Conservation (phyloP, 37 sponge, comb jelly and placozoan genomes). For the Oscarella lobularis region DNA sequence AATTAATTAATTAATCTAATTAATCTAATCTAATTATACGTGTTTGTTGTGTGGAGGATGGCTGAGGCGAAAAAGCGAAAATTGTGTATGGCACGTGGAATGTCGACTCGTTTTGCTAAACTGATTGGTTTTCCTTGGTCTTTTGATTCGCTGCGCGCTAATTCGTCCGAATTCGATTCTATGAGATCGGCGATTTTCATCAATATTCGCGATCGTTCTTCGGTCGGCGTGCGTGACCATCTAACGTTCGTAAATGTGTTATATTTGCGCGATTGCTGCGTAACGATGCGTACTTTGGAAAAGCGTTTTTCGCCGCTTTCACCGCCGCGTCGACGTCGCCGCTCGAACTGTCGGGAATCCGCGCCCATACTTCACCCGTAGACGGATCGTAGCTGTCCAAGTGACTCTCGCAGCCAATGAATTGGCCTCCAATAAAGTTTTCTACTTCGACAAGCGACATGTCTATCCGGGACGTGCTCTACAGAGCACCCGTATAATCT, state of each 20-base stretch:
- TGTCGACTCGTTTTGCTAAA: slow-evolving; percentile 64
- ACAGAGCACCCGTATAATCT: too few species aligned
- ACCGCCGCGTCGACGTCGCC: slow-evolving; percentile 64
- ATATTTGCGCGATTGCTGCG: too few species aligned
- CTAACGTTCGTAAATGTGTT: too few species aligned
- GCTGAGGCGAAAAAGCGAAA: slow-evolving; percentile 73
- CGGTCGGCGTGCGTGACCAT: slow-evolving; percentile 58
- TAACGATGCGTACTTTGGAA: slow-evolving; percentile 46
- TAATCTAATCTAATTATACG: too few species aligned
- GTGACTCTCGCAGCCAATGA: slow-evolving; percentile 37
- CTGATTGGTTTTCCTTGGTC: slow-evolving; percentile 87
- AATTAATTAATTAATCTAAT: too few species aligned
- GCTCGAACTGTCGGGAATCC: slow-evolving; percentile 58
- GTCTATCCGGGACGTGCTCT: too few species aligned
- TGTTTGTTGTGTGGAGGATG: slow-evolving; percentile 40
- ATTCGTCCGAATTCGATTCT: slow-evolving; percentile 50
- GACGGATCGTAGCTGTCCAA: slow-evolving; percentile 82
- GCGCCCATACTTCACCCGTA: slow-evolving; percentile 53
- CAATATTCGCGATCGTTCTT: slow-evolving; percentile 31
- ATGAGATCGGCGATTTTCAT: slow-evolving; percentile 58
- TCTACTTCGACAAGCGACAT: too few species aligned
- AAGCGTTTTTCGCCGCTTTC: slow-evolving; percentile 56
- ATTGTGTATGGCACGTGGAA: slow-evolving; percentile 50
- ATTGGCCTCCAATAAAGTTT: slow-evolving; percentile 69
- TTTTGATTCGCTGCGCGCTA: slow-evolving; percentile 64